Conservation (phyloP, 2,797 vertebrate species). For the Argyrosomus regius region DNA sequence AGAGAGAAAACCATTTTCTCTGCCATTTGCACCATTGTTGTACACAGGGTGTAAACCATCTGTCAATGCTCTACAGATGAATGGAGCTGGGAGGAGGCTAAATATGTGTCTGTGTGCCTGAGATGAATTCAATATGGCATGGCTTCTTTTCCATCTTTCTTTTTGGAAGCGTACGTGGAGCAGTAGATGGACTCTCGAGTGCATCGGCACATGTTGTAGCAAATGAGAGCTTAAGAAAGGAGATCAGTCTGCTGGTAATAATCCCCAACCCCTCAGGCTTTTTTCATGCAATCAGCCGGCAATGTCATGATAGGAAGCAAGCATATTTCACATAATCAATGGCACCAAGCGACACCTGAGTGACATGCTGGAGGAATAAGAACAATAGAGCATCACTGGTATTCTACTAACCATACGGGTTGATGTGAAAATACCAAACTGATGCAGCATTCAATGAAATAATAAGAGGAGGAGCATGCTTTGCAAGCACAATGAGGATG, state of each 20-base stretch:
- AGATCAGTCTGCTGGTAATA: slow-evolving; percentile 64
- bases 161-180: slow-evolving; percentile 48
- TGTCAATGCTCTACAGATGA: slow-evolving; percentile 68
- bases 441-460: slow-evolving; percentile 37
- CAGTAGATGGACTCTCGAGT: slow-evolving; percentile 43
- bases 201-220: slow-evolving; percentile 63
- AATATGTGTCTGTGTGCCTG: slow-evolving; percentile 59
- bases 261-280: slow-evolving; percentile 48
- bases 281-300: slow-evolving; percentile 51
- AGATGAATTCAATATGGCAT: slow-evolving; percentile 73
- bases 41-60: slow-evolving; percentile 58
- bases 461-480: slow-evolving; percentile 50
- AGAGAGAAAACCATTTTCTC: slow-evolving; percentile 55
- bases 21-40: slow-evolving; percentile 54
- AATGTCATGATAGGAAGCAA: slow-evolving; percentile 45
- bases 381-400: slow-evolving; percentile 64
- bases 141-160: slow-evolving; percentile 47
- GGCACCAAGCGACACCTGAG: slow-evolving; percentile 41
- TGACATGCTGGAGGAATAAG: slow-evolving; percentile 45
- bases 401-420: slow-evolving; percentile 6
- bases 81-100: slow-evolving; percentile 65
- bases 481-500: slow-evolving; percentile 28
- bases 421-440: slow-evolving; percentile 9
- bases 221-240: slow-evolving; percentile 52
- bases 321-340: slow-evolving; percentile 39